Evolutionary conservation across 2,797 vertebrate genomes (phyloP).

Genomic region (Sarcoramphus papa): DNA sequence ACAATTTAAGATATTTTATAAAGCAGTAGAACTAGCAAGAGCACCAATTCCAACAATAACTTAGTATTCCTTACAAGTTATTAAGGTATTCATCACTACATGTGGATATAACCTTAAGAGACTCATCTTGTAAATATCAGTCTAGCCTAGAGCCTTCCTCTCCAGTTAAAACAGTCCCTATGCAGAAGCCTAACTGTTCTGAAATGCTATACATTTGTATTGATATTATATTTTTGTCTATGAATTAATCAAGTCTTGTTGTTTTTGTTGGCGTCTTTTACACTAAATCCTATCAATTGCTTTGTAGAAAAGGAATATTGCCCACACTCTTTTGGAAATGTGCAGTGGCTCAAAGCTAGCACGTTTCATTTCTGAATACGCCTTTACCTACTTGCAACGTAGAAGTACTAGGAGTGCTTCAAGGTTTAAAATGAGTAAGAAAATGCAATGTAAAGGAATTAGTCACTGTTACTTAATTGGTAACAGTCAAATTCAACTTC

Average conservation of each 20-base stretch:
- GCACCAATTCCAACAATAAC: neutral
- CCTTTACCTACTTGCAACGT: neutral
- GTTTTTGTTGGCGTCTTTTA: neutral
- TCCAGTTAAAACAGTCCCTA: neutral
- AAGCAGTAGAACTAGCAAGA: neutral
- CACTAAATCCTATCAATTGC: neutral
- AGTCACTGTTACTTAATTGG: neutral
- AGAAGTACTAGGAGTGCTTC: neutral
- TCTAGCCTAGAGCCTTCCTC: neutral
- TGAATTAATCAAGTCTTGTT: neutral
- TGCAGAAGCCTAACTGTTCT: neutral
- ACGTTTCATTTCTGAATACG: neutral
- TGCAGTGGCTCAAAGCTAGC: neutral
- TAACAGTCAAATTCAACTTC: neutral
- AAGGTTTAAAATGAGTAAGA: neutral
- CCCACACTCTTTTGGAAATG: neutral
- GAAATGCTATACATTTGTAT: neutral
- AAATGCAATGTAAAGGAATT: neutral
- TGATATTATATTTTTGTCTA: neutral
- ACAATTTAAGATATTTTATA: neutral
- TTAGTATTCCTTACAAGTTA: neutral
- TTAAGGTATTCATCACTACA: neutral
- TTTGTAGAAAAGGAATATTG: neutral
- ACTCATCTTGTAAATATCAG: neutral
- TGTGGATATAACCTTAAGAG: neutral